A percentile compares a stretch with the other conserved stretches of the same genome.
These are phyloP conservation scores for Heliconius hermathena DNA, from an alignment of 1,140 invertebrate genomes.

Conservation along the genomic window DNA sequence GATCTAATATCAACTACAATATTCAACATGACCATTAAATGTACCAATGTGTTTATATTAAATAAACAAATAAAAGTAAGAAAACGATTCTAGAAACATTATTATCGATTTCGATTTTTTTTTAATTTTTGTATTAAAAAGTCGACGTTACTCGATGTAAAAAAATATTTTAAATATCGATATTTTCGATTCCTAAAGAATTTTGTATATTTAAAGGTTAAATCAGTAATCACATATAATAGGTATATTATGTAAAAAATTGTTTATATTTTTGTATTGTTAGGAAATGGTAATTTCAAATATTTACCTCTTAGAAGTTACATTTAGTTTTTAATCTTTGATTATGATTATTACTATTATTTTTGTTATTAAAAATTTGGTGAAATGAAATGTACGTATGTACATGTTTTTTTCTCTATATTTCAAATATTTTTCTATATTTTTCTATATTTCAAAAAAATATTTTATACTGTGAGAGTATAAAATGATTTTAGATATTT, in stretches of 20 bases:
- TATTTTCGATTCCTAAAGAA: background rate
- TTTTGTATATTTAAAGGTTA: background rate
- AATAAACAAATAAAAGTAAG: background rate
- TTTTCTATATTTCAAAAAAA: background rate
- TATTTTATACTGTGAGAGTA: too few species aligned
- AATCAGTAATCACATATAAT: background rate
- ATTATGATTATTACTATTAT: background rate
- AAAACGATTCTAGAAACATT: too few species aligned
- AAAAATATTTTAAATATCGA: background rate
- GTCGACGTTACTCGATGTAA: too few species aligned
- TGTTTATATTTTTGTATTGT: constrained; percentile 12
- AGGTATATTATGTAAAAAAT: background rate
- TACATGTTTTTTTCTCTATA: background rate
- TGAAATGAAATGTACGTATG: background rate
- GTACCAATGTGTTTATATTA: background rate
- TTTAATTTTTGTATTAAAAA: too few species aligned
- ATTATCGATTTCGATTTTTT: too few species aligned
- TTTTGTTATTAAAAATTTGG: background rate
- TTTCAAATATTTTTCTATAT: too few species aligned
- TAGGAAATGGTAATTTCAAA: background rate
- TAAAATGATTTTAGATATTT: too few species aligned
- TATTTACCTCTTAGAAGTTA: background rate
- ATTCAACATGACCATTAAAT: background rate
- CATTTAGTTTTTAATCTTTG: background rate
- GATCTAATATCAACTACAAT: background rate